Evolutionary conservation across 2,113 vertebrate genomes (phyloP).

Genomic region (Connochaetes taurinus): DNA sequence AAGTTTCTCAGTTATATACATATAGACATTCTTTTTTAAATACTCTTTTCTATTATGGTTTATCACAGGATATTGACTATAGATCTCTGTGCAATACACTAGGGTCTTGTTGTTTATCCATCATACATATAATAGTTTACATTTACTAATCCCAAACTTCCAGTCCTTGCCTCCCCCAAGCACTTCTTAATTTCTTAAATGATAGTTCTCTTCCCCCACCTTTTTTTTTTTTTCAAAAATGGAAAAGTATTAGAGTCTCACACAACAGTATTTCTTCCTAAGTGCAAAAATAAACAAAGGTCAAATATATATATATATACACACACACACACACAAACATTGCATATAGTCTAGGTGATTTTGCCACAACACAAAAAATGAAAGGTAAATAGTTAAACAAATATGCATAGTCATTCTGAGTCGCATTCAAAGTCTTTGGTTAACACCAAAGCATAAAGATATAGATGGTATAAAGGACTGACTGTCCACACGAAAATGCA

Average conservation of each 20-base stretch:
- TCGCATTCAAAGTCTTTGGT: background rate
- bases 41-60: background rate
- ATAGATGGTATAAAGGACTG: background rate
- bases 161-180: background rate
- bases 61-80: background rate
- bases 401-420: background rate
- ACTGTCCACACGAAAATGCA: background rate
- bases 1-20: background rate
- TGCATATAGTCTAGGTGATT: background rate
- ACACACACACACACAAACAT: background rate
- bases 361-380: background rate
- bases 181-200: background rate
- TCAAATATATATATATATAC: background rate
- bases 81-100: background rate
- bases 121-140: background rate
- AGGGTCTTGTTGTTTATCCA: background rate
- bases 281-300: background rate
- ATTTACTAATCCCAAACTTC: background rate
- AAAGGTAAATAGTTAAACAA: background rate
- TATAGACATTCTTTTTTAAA: background rate
- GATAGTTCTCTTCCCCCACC: background rate
- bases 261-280: background rate
- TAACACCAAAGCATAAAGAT: background rate
- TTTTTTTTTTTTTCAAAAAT: background rate
- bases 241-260: background rate